Conservation (phyloP, 1,140 invertebrate species). For the Drosophila pseudoobscura region DNA sequence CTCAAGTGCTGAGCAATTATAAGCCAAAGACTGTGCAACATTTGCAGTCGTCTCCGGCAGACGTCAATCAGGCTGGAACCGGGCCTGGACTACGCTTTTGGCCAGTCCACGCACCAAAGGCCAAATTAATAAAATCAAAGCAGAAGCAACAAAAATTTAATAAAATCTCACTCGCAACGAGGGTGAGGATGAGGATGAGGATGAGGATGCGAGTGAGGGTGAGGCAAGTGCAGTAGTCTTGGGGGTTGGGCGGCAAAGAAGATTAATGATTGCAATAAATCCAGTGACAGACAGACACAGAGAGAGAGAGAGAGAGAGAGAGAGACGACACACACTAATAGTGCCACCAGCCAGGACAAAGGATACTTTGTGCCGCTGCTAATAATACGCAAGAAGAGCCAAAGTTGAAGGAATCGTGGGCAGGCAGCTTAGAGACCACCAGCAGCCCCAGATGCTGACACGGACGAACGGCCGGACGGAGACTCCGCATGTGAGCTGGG, state of each 20-base stretch:
- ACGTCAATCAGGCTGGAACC: constrained; percentile 63
- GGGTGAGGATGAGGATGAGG: constrained; percentile 21
- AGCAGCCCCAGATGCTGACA: constrained; percentile 41
- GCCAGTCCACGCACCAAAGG: constrained; percentile 56
- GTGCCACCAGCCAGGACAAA: constrained; percentile 79
- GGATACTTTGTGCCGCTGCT: constrained; percentile 62
- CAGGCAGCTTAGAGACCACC: constrained; percentile 56
- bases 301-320: constrained; percentile 41
- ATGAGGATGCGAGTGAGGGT: constrained; percentile 18
- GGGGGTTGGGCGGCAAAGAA: constrained; percentile 56
- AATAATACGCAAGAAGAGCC: constrained; percentile 71
- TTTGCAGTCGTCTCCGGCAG: constrained; percentile 67
- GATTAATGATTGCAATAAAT: constrained; percentile 84
- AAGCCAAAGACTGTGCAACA: constrained; percentile 60
- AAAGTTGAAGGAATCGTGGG: constrained; percentile 65
- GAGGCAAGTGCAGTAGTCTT: constrained; percentile 2
- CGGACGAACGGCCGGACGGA: no score
- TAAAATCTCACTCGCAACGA: constrained; percentile 63
- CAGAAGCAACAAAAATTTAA: constrained; percentile 69
- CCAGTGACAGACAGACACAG: constrained; percentile 69
- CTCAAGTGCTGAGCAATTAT: constrained; percentile 76
- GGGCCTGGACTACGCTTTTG: constrained; percentile 47
- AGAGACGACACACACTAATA: constrained; percentile 59
- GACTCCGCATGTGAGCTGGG: constrained; percentile 40
- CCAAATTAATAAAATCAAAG: constrained; percentile 81